Evolutionary conservation across 2,888 invertebrate genomes (phyloP).

Genomic region (Apantesis nais): DNA sequence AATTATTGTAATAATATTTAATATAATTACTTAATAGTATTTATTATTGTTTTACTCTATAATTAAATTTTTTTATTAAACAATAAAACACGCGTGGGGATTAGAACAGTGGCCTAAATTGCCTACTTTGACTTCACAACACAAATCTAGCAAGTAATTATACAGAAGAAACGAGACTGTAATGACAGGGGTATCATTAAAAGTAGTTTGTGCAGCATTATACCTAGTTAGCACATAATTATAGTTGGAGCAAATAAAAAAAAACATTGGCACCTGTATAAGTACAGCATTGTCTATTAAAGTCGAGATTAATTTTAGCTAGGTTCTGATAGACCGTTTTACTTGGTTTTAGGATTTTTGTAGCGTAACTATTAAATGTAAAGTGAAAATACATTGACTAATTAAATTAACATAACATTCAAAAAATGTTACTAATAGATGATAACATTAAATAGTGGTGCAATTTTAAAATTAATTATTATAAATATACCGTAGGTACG

Average conservation of each 20-base stretch:
- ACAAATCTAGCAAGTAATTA: slow-evolving; percentile 1
- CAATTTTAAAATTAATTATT: neutral
- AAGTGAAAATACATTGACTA: neutral
- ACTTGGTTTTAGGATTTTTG: neutral
- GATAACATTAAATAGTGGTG: neutral
- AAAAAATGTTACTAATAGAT: neutral
- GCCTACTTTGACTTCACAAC: neutral
- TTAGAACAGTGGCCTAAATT: neutral
- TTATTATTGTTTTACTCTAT: neutral
- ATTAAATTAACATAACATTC: neutral
- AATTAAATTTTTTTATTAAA: neutral
- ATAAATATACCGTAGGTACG: neutral
- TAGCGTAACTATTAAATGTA: neutral
- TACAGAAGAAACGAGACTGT: slow-evolving; percentile 18
- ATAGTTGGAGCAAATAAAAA: slow-evolving; percentile 15
- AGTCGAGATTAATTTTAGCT: slow-evolving; percentile 11
- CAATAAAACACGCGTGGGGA: neutral
- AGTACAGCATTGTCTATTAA: slow-evolving; percentile 7
- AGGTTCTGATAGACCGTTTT: neutral
- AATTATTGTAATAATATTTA: neutral
- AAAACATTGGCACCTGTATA: neutral
- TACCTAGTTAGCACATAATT: slow-evolving; percentile 29
- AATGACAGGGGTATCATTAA: slow-evolving; percentile 3
- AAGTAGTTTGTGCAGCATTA: slow-evolving; percentile 8
- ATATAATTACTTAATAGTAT: neutral